Conservation (phyloP, 2,888 invertebrate species). For the Apoda limacodes region DNA sequence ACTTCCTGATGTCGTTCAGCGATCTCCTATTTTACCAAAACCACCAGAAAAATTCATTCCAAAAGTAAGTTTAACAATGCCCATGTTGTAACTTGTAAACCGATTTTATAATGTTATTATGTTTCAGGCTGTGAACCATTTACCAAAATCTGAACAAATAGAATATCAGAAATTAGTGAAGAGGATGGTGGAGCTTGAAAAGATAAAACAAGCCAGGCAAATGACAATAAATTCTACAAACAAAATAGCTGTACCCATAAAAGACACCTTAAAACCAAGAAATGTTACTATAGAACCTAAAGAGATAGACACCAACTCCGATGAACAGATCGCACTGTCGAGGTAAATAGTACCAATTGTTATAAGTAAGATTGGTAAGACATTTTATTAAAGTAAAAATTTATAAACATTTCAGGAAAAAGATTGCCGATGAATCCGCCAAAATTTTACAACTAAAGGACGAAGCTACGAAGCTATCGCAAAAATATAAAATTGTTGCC, state of each 20-base stretch:
- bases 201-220: constrained; percentile 54
- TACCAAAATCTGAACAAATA: constrained; percentile 60
- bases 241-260: constrained; percentile 22
- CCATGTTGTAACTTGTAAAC: no score
- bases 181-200: constrained; percentile 62
- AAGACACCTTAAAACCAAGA: constrained; percentile 47
- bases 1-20: constrained; percentile 38
- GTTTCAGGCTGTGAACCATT: constrained; percentile 54
- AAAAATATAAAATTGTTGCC: constrained; percentile 54
- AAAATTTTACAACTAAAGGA: constrained; percentile 54
- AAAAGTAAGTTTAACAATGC: no score
- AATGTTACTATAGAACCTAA: constrained; percentile 32
- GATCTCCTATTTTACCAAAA: constrained; percentile 27
- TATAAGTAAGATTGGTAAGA: neutral
- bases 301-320: constrained; percentile 29
- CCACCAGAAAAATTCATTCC: constrained; percentile 48
- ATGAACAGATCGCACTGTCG: constrained; percentile 49
- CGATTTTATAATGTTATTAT: constrained; percentile 6
- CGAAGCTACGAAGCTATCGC: constrained; percentile 45
- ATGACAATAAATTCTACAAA: constrained; percentile 28
- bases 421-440: constrained; percentile 54
- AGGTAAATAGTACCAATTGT: constrained; percentile 29
- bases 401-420: constrained; percentile 39
- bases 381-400: constrained; percentile 3
- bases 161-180: constrained; percentile 59